A percentile compares a stretch with the other conserved stretches of the same genome.
phyloP scores from a whole-genome alignment of 2,797 vertebrate genomes.

The Australoheros facetus region DNA sequence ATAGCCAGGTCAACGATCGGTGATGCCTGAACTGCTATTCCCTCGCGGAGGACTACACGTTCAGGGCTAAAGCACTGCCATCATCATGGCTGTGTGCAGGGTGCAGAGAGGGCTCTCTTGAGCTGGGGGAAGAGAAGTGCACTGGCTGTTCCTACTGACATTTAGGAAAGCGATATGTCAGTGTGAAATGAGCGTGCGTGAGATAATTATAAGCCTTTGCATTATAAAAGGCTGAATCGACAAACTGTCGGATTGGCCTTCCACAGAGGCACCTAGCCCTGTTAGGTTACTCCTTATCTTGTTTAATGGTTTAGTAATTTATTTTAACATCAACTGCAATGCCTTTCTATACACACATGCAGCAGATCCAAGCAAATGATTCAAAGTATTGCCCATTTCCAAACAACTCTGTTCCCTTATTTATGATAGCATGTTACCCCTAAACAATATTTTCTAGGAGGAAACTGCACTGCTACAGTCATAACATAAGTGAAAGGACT shows the following conservation, averaged over 20 bases:
- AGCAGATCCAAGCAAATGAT: constrained; percentile 29
- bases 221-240: constrained; percentile 87
- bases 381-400: constrained; percentile 28
- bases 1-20: constrained; percentile 94
- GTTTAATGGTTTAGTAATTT: constrained; percentile 75
- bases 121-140: constrained; percentile 73
- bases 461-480: constrained; percentile 44
- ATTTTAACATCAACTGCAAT: constrained; percentile 57
- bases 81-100: constrained; percentile 85
- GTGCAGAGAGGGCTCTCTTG: constrained; percentile 76
- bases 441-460: constrained; percentile 55
- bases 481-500: constrained; percentile 56
- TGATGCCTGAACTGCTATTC: constrained; percentile 90
- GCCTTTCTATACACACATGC: constrained; percentile 30
- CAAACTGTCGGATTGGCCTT: constrained; percentile 81
- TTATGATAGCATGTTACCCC: constrained; percentile 44
- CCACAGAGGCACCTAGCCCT: constrained; percentile 67
- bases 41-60: constrained; percentile 68
- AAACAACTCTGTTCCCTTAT: constrained; percentile 51
- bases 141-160: constrained; percentile 86
- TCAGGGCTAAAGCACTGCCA: constrained; percentile 78
- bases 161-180: constrained; percentile 92
- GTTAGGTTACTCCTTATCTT: constrained; percentile 71
- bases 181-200: constrained; percentile 85
- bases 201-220: constrained; percentile 92